A percentile compares a stretch with the other conserved stretches of the same genome.
phyloP scores from a whole-genome alignment of 2,888 invertebrate species.

The Hartigia nigra region DNA sequence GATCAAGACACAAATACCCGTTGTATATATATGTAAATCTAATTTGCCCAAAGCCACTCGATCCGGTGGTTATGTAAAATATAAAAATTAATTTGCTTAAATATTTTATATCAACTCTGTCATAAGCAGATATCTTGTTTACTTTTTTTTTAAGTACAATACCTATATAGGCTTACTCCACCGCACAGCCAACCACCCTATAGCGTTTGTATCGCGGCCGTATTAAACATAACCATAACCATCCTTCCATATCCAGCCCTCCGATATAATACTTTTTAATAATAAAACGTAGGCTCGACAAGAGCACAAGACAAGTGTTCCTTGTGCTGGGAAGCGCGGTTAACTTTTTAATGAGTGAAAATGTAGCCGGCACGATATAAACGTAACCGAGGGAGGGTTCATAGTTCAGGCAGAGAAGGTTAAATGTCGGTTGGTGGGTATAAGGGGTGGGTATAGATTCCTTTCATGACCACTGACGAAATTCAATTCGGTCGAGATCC shows the following conservation, averaged over 20 bases:
- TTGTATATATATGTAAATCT: neutral
- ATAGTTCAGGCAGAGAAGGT: neutral
- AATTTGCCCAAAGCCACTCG: neutral
- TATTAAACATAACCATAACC: conserved; percentile 7
- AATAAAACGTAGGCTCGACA: conserved; percentile 38
- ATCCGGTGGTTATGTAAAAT: neutral
- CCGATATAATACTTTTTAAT: conserved; percentile 44
- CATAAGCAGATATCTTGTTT: neutral
- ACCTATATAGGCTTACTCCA: conserved; percentile 8
- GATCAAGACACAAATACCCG: neutral
- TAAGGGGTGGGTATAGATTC: neutral
- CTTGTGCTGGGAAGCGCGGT: neutral
- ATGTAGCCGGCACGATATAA: conserved; percentile 29
- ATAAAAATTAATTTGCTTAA: neutral
- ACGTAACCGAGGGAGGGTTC: neutral
- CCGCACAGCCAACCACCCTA: neutral
- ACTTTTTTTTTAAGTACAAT: neutral
- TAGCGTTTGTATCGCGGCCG: conserved; percentile 22
- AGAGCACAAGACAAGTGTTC: neutral
- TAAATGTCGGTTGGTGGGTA: neutral
- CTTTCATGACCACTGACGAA: neutral
- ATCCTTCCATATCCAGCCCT: neutral
- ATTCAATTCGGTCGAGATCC: neutral
- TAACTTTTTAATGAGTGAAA: conserved; percentile 47
- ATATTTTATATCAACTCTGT: neutral